Base-by-base conservation (phyloP, 2,888 invertebrate species). In the Salticus scenicus region DNA sequence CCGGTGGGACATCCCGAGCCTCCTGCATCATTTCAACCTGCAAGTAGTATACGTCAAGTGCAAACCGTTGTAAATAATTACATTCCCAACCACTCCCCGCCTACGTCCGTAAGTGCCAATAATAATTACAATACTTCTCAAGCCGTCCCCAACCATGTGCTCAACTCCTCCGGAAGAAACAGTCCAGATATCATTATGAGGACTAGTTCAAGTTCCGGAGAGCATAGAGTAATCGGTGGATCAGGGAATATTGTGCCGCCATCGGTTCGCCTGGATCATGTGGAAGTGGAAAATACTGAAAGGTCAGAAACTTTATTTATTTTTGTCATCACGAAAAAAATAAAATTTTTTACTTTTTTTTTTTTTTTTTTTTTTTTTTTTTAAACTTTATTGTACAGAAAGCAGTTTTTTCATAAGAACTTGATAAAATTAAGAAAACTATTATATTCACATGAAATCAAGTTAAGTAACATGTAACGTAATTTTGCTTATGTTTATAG, bases 81-180 rank as follows among this genome's bases (percentile, higher is more conserved):
- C 14, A 7, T 10, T 10, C 10, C 37, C 7, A 37, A 37, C 20
- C 67, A 33, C 20, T 37, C 37, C n/a, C 77, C 83, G 1, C 77
- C 77, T 20, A 14, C 72, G 17, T 33, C 72, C n/a, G 64, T 5
- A 17, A 64, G 64, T 42, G 72, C 63, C 33, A 47, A 33, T 28
- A 31, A 67, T 12, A 74, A 67, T 4, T 67, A 73, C 24, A 57
- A 20, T 20, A 33, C 4, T 10, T 31, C 77, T 0, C 71, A 84
- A 63, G 67, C 83, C 83, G 77, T 77, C 77, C 83, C 41, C 27
- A 84, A 77, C 42, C 72, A 77, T 17, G 57, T 77, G 64, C 57
- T 33, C 20, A 31, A 67, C 17, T 8, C n/a, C 37, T 28, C 8
- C 17, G 67, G 67, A 20, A 20, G 10, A n/a, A 31, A 33, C 24